phyloP scores from a whole-genome alignment of 2,888 invertebrate species.

The Emmelina monodactyla region DNA sequence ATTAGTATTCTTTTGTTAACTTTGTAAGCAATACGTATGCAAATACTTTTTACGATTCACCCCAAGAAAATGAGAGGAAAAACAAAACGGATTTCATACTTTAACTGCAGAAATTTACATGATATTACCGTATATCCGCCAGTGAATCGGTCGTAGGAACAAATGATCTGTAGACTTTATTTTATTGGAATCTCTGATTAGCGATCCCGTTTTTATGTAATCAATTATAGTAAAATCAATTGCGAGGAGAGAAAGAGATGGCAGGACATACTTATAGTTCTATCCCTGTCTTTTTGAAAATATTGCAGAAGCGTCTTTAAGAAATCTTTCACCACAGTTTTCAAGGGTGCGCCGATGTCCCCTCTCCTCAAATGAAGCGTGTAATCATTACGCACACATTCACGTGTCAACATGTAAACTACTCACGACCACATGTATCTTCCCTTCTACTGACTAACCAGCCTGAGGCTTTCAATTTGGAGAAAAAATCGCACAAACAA shows the following conservation, averaged over 20 bases:
- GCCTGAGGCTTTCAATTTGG: conserved; percentile 61
- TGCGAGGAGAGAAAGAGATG: too few relatives aligned
- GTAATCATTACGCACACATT: conserved; percentile 32
- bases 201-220: too few relatives aligned
- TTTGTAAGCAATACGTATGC: conserved; percentile 44
- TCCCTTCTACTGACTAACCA: conserved; percentile 44
- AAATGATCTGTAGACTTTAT: too few relatives aligned
- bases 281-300: too few relatives aligned
- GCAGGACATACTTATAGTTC: too few relatives aligned
- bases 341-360: too few relatives aligned
- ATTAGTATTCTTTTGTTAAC: conserved; percentile 44
- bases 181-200: too few relatives aligned
- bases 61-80: conserved; percentile 40
- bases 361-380: conserved; percentile 44
- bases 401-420: conserved; percentile 27
- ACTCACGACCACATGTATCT: conserved; percentile 20
- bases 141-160: too few relatives aligned
- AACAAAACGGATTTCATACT: conserved; percentile 48
- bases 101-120: conserved; percentile 51
- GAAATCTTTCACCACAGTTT: too few relatives aligned
- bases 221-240: too few relatives aligned
- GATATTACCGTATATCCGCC: conserved; percentile 47
- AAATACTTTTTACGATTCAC: conserved; percentile 46
- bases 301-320: too few relatives aligned
- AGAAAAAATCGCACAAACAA: conserved; percentile 61